Conservation (phyloP, 2,888 invertebrate species). For the Hemicrepidius hirtus region DNA sequence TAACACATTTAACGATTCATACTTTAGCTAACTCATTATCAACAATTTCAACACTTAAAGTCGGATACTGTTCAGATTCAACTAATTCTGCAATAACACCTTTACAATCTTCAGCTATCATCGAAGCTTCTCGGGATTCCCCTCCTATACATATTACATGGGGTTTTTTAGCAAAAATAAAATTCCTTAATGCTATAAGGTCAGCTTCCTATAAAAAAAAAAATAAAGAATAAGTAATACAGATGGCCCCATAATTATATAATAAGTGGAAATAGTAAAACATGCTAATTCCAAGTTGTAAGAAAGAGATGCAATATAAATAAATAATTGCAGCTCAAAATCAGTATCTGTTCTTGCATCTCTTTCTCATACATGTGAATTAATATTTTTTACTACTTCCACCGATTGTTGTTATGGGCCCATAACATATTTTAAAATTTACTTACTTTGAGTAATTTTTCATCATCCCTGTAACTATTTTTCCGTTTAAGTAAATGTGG, state of each 20-base stretch:
- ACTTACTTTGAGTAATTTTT: conserved; percentile 74
- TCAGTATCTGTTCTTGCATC: too few species aligned
- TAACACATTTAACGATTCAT: not conserved
- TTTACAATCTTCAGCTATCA: conserved; percentile 86
- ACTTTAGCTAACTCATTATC: conserved; percentile 94
- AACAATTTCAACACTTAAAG: conserved; percentile 91
- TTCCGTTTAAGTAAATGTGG: conserved; percentile 90
- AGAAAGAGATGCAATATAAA: too few species aligned
- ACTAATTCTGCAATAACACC: conserved; percentile 83
- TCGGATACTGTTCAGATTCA: conserved; percentile 90
- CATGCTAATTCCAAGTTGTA: too few species aligned
- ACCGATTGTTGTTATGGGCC: too few species aligned
- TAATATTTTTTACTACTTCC: too few species aligned
- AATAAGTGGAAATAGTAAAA: too few species aligned
- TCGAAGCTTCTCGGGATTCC: conserved; percentile 91
- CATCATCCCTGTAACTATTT: conserved; percentile 81
- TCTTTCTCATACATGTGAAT: too few species aligned
- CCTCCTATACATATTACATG: conserved; percentile 90
- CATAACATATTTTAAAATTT: too few species aligned
- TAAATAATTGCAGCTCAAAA: too few species aligned
- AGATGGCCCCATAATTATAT: too few species aligned
- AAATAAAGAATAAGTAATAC: not conserved
- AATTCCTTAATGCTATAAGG: conserved; percentile 81
- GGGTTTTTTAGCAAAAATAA: conserved; percentile 92
- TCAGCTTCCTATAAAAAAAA: conserved; percentile 75